Base-by-base conservation (phyloP, 2,113 vertebrate species). In the Acrocephalus arundinaceus region DNA sequence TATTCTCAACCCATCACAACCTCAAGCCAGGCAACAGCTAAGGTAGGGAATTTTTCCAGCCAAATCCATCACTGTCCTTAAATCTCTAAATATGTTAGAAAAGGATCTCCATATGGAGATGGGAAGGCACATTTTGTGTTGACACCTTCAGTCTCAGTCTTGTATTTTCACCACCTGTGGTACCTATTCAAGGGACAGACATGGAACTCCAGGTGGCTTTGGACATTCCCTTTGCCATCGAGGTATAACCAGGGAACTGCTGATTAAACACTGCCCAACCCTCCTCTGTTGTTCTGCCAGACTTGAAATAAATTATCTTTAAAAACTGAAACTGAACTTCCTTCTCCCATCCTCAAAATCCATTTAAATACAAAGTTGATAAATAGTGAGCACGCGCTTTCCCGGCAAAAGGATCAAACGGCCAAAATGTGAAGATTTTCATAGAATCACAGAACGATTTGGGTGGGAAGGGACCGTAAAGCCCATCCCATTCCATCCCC, bases 41-140 rank as follows among this genome's bases (percentile, higher is more conserved):
- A 13, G 48, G 41, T 6, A 11, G 30, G 15, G 19, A 90, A 39
- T 23, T 72, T 45, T 31, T 41, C 59, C 25, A 35, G 30, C 41
- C 43, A 75, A 70, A 70, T 23, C 61, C 55, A 55, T 2, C 41
- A 6, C 2, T 16, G 52, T 33, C 37, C 33, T 52, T 22, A 21
- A 11, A 35, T 5, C 30, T n/a, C 39, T 9, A 14, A 1, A 0
- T 3, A 10, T 16, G 11, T 31, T 3, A 54, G 58, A n/a, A 48
- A 71, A 35, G 7, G 7, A n/a, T 10, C 52, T 17, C 9, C 41
- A 15, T 7, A 7, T 0, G 24, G 72, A 67, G 45, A 45, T 1
- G 14, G 63, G 25, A 37, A 24, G 2, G 4, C 23, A 7, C 0
- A 0, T 23, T 49, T 20, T n/a, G 17, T 35, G 10, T 6, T 2